Conservation (phyloP, 2,113 vertebrate species). For the Macrotis lagotis region DNA sequence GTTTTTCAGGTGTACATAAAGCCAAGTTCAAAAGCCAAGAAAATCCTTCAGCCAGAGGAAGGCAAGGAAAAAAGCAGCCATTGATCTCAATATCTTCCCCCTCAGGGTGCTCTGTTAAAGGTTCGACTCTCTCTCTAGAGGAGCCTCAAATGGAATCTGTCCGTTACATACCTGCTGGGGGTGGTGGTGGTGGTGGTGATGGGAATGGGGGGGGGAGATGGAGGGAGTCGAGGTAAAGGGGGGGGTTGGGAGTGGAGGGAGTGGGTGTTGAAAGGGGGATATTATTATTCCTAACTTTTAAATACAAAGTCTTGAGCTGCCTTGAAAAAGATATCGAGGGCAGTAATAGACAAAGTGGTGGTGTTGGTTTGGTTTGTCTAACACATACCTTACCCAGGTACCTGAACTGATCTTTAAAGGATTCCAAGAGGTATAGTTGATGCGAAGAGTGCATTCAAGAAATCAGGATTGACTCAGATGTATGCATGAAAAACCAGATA, state of each 20-base stretch:
- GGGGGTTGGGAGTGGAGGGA: not conserved
- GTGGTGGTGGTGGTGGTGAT: not conserved
- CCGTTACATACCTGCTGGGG: not conserved
- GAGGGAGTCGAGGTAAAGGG: not conserved
- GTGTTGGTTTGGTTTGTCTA: not conserved
- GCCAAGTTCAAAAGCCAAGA: not conserved
- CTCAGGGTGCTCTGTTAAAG: not conserved
- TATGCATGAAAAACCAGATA: not conserved
- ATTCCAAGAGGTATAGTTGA: not conserved
- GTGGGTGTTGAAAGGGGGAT: not conserved
- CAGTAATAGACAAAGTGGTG: not conserved
- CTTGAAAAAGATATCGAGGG: not conserved
- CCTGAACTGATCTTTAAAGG: not conserved
- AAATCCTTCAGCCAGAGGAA: not conserved
- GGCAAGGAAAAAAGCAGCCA: not conserved
- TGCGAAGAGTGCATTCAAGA: not conserved
- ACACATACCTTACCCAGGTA: not conserved
- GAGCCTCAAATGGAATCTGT: not conserved
- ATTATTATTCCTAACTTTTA: not conserved
- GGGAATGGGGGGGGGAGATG: too few relatives aligned
- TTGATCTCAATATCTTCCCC: not conserved
- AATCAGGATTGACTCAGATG: not conserved
- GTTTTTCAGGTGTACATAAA: not conserved
- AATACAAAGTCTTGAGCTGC: not conserved
- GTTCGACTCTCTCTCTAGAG: not conserved